Evolutionary conservation across 92 coral and sea anemone species (phyloP).

Genomic region (Porites cylindrica): DNA sequence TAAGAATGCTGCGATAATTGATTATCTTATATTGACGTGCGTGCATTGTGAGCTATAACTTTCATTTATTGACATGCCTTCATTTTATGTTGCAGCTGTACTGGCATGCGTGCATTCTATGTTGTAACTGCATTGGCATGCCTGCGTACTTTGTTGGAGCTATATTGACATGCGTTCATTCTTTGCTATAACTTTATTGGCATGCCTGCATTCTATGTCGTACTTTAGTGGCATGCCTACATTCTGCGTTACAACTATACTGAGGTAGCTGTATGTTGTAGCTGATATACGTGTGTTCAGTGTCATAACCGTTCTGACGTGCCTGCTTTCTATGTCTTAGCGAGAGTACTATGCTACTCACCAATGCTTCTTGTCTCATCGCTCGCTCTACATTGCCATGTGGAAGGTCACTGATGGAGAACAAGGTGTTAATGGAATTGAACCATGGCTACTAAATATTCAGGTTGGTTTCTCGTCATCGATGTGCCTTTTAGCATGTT

Average conservation of each 20-base stretch:
- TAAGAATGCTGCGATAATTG: no score
- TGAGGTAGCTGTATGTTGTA: no score
- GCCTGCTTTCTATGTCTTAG: conserved; percentile 43
- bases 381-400: conserved; percentile 95
- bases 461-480: conserved; percentile 67
- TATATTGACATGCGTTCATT: neutral
- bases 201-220: no score
- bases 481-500: neutral
- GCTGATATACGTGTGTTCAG: no score
- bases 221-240: no score
- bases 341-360: conserved; percentile 98
- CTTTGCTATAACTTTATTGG: conserved; percentile 37
- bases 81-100: no score
- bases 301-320: neutral
- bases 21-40: no score
- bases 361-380: conserved; percentile 95
- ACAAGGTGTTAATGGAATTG: conserved; percentile 88
- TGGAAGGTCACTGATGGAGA: conserved; percentile 99
- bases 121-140: no score
- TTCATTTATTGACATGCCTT: no score
- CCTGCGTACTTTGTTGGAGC: neutral
- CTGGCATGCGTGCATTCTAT: no score
- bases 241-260: no score
- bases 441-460: conserved; percentile 95
- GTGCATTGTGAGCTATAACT: no score